Percentiles rank a stretch among this genome's conserved stretches.
Conservation (phyloP, 2,113 vertebrate genomes). For the Rhea pennata region DNA sequence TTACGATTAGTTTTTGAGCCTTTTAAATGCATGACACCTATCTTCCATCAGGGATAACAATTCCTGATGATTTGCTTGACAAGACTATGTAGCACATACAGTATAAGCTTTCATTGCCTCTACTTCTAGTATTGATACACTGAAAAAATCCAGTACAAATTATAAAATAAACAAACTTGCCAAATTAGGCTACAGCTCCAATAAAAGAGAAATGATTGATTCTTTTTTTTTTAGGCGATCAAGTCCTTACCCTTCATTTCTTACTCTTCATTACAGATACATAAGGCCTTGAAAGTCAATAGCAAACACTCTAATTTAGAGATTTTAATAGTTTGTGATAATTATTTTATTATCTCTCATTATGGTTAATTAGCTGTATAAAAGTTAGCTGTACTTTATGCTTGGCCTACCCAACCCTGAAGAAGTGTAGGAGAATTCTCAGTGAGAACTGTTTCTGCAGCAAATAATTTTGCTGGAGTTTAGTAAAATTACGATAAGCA, state of each 20-base stretch:
- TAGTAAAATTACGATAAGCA: not conserved
- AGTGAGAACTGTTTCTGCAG: not conserved
- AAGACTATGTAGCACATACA: not conserved
- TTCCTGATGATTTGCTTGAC: not conserved
- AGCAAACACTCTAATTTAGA: not conserved
- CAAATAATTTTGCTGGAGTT: not conserved
- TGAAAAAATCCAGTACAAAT: not conserved
- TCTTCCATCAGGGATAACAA: not conserved
- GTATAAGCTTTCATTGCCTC: not conserved
- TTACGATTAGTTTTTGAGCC: not conserved
- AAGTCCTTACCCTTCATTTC: not conserved
- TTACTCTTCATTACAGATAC: not conserved
- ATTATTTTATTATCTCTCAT: not conserved
- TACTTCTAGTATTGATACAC: not conserved
- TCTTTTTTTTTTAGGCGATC: not conserved
- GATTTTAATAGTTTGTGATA: not conserved
- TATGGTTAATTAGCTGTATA: not conserved
- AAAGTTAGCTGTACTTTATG: not conserved
- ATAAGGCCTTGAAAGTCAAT: not conserved
- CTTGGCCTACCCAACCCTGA: not conserved
- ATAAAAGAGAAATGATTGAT: fast-evolving
- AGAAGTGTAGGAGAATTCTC: not conserved
- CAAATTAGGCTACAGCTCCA: not conserved
- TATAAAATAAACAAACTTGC: not conserved
- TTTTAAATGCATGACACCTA: not conserved